Conservation (phyloP, 2,888 invertebrate species). For the Zygothrica quintamaculata region DNA sequence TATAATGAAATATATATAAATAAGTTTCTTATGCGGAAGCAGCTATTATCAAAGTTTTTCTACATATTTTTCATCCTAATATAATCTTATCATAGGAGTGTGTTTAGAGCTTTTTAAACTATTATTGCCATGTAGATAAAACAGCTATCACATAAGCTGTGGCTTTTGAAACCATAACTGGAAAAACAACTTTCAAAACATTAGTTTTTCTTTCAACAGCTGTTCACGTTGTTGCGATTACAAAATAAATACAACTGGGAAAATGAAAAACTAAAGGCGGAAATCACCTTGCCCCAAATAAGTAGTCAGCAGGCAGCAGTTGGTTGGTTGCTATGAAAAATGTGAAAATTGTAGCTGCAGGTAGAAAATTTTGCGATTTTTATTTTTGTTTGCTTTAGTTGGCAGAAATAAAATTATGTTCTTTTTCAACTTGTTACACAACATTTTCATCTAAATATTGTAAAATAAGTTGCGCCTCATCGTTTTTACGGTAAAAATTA, state of each 20-base stretch:
- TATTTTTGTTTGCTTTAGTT: slow-evolving; percentile 40
- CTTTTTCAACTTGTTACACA: slow-evolving; percentile 71
- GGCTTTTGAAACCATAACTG: slow-evolving; percentile 17
- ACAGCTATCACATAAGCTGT: slow-evolving; percentile 21
- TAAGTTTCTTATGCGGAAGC: slow-evolving; percentile 8
- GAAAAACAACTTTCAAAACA: slow-evolving; percentile 58
- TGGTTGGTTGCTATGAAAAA: slow-evolving; percentile 18
- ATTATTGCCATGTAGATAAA: slow-evolving; percentile 1
- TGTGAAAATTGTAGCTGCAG: slow-evolving; percentile 31
- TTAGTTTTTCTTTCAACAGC: slow-evolving; percentile 35
- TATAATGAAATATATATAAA: background rate
- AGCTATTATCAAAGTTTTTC: background rate
- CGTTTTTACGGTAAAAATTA: too few species aligned
- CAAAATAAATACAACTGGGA: slow-evolving; percentile 31
- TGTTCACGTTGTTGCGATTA: slow-evolving; percentile 40
- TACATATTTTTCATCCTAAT: slow-evolving; percentile 1
- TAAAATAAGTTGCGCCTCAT: background rate
- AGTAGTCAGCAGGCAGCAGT: slow-evolving; percentile 5
- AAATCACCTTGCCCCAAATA: slow-evolving; percentile 79
- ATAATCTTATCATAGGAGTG: background rate
- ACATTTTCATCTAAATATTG: slow-evolving; percentile 68
- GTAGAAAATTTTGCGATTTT: slow-evolving; percentile 57
- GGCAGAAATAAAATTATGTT: slow-evolving; percentile 9
- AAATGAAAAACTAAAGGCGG: slow-evolving; percentile 56
- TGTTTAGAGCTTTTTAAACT: too few species aligned